Percentiles rank a stretch among this genome's conserved stretches.
Evolutionary conservation across 2,888 invertebrate species (phyloP).

Genomic region (Entomobrya multifasciata): DNA sequence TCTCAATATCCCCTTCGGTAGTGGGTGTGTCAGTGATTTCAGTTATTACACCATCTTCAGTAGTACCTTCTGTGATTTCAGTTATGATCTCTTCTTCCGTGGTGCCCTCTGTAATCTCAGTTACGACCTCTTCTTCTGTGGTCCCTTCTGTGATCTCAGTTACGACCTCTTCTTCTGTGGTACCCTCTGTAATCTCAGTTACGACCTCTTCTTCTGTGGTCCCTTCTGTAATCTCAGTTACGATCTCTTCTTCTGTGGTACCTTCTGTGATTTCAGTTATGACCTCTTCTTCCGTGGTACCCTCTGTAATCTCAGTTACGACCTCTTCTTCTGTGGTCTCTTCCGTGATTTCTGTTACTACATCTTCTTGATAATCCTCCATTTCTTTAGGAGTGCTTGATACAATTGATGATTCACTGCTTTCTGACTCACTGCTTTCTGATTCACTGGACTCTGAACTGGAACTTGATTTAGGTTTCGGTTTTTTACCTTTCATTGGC

Average conservation of each 20-base stretch:
- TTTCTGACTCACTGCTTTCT: conserved; percentile 39
- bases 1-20: no score
- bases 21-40: no score
- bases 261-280: not conserved
- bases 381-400: no score
- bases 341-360: no score
- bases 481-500: no score
- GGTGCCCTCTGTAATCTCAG: not conserved
- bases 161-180: not conserved
- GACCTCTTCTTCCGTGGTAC: no score
- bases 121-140: not conserved
- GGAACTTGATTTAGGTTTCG: not conserved
- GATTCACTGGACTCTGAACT: conserved; percentile 47
- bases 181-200: not conserved
- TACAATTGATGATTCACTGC: no score
- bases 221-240: not conserved
- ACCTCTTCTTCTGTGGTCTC: conserved; percentile 30
- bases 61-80: no score
- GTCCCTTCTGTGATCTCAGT: not conserved
- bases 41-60: not conserved
- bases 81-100: not conserved
- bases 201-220: not conserved
- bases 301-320: no score
- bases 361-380: no score
- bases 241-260: no score